Evolutionary conservation across 2,888 invertebrate species (phyloP), one percentile per base, ranked within the genome.

Genomic region (Caenorhabditis virilis): DNA sequence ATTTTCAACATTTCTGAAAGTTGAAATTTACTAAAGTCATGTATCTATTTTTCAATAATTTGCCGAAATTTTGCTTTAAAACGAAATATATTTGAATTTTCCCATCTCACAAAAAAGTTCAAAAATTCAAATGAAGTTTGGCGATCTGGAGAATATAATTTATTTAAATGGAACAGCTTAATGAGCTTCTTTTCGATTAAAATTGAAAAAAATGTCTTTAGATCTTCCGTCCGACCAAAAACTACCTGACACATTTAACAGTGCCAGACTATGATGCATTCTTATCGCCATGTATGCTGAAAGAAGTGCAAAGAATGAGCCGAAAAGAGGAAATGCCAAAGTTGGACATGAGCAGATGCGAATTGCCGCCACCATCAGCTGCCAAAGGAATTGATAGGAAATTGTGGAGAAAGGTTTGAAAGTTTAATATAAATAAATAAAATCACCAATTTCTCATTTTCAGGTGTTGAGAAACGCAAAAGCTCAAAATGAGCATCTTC

Each of bases 171-270:
- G n/a, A n/a, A n/a, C n/a, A n/a, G n/a, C n/a, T n/a, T n/a, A n/a
- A n/a, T n/a, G n/a, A n/a, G n/a, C n/a, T n/a, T n/a, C n/a, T n/a
- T n/a, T n/a, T n/a, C n/a, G n/a, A n/a, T n/a, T n/a, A n/a, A n/a
- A n/a, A n/a, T n/a, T n/a, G n/a, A n/a, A n/a, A n/a, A n/a, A n/a
- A 30, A 5, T 22, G 18, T 39, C 65, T 64, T 9, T 54, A 72
- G 62, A 63, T 70, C 16, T 98, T 95, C 84, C 88, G 95, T 65
- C 95, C 95, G 0, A 97, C 97, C 0, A 97, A 97, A 85, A 97
- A 98, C 86, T 98, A 98, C 84, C 85, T 98, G 67, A 95, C 95
- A 84, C 89, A 91, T 79, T 84, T 93, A 41, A 89, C 90, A 5
- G 85, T 89, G 0, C 87, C 92, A 0, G 91, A 91, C 80, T 88